phyloP scores from a whole-genome alignment of 2,888 invertebrate species.

The Caenorhabditis sulstoni region DNA sequence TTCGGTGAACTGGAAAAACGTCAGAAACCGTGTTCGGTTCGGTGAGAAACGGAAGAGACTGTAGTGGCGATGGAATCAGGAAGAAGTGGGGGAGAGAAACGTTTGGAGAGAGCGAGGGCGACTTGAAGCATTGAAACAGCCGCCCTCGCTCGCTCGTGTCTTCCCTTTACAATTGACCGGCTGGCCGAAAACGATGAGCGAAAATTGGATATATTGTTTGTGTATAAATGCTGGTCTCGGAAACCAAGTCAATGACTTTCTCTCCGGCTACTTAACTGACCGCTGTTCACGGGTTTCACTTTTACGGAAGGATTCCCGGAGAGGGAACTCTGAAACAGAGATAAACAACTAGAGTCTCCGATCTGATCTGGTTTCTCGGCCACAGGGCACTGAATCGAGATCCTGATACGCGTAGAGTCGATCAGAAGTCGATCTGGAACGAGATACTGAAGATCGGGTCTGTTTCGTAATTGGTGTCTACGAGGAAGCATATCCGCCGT shows the following conservation, averaged over 20 bases:
- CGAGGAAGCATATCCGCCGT: too few species aligned
- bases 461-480: too few species aligned
- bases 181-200: slow-evolving; percentile 44
- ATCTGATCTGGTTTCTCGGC: too few species aligned
- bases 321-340: not conserved
- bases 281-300: slow-evolving; percentile 40
- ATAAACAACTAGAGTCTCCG: not conserved
- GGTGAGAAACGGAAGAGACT: not conserved
- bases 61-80: not conserved
- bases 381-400: too few species aligned
- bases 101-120: not conserved
- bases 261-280: slow-evolving; percentile 44
- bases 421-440: too few species aligned
- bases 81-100: slow-evolving; percentile 3
- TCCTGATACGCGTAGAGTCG: too few species aligned
- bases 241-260: slow-evolving; percentile 57
- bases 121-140: slow-evolving; percentile 24
- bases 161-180: slow-evolving; percentile 43
- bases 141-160: slow-evolving; percentile 10
- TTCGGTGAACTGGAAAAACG: not conserved
- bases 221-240: slow-evolving; percentile 45
- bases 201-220: slow-evolving; percentile 55
- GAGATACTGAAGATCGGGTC: too few species aligned
- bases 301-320: not conserved
- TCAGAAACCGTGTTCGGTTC: not conserved